A percentile compares a stretch with the other conserved stretches of the same genome.
Conservation (phyloP, 2,888 invertebrate genomes). For the Lamellibrachia columna region DNA sequence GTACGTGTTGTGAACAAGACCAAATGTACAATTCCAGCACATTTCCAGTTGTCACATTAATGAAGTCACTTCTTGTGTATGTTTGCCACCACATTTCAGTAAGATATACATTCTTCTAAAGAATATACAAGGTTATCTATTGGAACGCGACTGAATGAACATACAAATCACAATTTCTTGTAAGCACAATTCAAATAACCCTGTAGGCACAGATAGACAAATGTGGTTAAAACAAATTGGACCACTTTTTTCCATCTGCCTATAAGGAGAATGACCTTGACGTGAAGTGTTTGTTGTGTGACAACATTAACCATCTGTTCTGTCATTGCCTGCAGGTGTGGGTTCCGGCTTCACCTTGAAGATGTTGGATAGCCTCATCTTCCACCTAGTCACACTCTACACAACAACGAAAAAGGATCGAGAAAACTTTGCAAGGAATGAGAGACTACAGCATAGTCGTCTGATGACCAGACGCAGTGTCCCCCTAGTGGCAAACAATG, state of each 20-base stretch:
- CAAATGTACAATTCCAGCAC: not conserved
- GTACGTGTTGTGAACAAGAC: slow-evolving; percentile 28
- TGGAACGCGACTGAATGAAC: too few species aligned
- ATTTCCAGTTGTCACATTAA: not conserved
- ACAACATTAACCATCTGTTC: not conserved
- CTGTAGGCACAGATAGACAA: not conserved
- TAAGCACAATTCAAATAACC: not conserved
- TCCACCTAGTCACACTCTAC: slow-evolving; percentile 42
- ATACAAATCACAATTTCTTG: too few species aligned
- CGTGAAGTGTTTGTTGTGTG: not conserved
- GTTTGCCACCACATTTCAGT: not conserved
- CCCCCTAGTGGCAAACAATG: not conserved
- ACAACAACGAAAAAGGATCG: slow-evolving; percentile 36
- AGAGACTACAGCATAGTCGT: slow-evolving; percentile 42
- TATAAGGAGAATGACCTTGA: too few species aligned
- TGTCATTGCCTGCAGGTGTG: slow-evolving; percentile 33
- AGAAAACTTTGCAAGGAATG: slow-evolving; percentile 27
- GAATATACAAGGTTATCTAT: slow-evolving; percentile 8
- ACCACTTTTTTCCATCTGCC: too few species aligned
- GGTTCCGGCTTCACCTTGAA: slow-evolving; percentile 42
- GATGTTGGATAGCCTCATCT: slow-evolving; percentile 25
- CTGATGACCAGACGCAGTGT: slow-evolving; percentile 38
- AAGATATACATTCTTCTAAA: not conserved
- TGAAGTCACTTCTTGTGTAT: too few species aligned
- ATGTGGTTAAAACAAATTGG: not conserved